These are phyloP conservation scores for Mongoloraphidia duomilia DNA, from an alignment of 2,888 invertebrate species.

Conservation along the genomic window DNA sequence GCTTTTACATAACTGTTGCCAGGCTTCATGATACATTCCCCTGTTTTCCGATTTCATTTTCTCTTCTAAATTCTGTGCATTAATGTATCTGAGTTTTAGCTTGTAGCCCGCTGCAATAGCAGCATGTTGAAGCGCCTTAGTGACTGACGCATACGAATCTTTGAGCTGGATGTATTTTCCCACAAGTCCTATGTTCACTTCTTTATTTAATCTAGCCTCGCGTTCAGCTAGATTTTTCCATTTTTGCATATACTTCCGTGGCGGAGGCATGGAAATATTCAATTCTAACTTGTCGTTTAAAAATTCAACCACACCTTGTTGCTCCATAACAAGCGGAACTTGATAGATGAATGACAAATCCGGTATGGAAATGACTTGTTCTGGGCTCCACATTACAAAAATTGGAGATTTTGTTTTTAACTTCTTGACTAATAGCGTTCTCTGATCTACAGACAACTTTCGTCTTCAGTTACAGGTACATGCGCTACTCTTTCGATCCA, in stretches of 20 bases:
- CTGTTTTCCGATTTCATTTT: slow-evolving; percentile 59
- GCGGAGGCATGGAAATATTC: slow-evolving; percentile 46
- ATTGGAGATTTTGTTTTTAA: slow-evolving; percentile 88
- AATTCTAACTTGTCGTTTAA: slow-evolving; percentile 69
- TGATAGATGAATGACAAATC: slow-evolving; percentile 91
- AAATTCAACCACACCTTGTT: slow-evolving; percentile 76
- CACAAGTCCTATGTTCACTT: slow-evolving; percentile 80
- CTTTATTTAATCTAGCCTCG: slow-evolving; percentile 68
- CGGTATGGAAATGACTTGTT: slow-evolving; percentile 88
- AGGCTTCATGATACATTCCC: slow-evolving; percentile 79
- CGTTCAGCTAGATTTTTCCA: slow-evolving; percentile 84
- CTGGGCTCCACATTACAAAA: slow-evolving; percentile 91
- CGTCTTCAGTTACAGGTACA: slow-evolving; percentile 61
- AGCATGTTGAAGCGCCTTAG: slow-evolving; percentile 89
- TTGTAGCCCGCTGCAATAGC: slow-evolving; percentile 72
- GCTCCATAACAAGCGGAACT: slow-evolving; percentile 87
- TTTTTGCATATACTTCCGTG: slow-evolving; percentile 64
- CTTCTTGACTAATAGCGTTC: slow-evolving; percentile 65
- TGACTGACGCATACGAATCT: slow-evolving; percentile 94
- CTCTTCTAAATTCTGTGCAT: slow-evolving; percentile 76
- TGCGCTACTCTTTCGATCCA: slow-evolving; percentile 91
- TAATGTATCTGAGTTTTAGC: slow-evolving; percentile 78
- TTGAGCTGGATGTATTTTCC: slow-evolving; percentile 94
- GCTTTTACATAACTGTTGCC: slow-evolving; percentile 79
- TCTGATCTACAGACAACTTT: slow-evolving; percentile 83